These are phyloP conservation scores for Netelia inedita DNA, from an alignment of 2,888 invertebrate genomes.

Conservation along the genomic window DNA sequence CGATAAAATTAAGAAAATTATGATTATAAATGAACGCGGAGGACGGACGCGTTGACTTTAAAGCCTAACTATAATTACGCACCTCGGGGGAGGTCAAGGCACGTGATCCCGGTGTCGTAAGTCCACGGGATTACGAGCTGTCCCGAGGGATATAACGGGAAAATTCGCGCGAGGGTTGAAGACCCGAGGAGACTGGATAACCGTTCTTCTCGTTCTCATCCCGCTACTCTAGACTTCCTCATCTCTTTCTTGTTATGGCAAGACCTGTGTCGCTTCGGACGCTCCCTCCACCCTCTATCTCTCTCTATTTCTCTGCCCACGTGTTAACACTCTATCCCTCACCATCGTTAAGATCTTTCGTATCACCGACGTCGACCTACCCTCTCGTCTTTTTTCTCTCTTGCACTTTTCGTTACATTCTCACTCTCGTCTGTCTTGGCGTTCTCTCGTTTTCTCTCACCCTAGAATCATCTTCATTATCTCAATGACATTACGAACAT, in stretches of 20 bases:
- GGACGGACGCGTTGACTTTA: conserved; percentile 14
- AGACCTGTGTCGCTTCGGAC: conserved; percentile 22
- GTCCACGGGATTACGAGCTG: conserved; percentile 55
- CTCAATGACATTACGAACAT: neutral
- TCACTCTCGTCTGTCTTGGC: neutral
- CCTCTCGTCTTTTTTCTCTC: conserved; percentile 12
- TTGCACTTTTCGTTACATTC: neutral
- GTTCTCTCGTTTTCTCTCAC: conserved; percentile 4
- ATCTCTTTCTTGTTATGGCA: conserved; percentile 37
- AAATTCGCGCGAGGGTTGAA: conserved; percentile 41
- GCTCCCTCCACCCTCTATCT: neutral
- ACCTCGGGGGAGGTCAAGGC: conserved; percentile 19
- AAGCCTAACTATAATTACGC: conserved; percentile 48
- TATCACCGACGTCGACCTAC: conserved; percentile 36
- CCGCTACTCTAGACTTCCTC: neutral
- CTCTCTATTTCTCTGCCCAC: conserved; percentile 21
- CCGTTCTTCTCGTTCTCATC: conserved; percentile 13
- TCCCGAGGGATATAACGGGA: conserved; percentile 53
- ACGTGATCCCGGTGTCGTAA: conserved; percentile 49
- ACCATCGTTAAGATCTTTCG: conserved; percentile 51
- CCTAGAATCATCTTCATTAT: conserved; percentile 17
- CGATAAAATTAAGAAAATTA: conserved; percentile 7
- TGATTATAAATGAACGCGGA: conserved; percentile 2
- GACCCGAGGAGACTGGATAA: conserved; percentile 36
- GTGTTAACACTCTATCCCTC: conserved; percentile 53